phyloP scores from a whole-genome alignment of 2,888 invertebrate genomes.

The Drosophila fungiperda region DNA sequence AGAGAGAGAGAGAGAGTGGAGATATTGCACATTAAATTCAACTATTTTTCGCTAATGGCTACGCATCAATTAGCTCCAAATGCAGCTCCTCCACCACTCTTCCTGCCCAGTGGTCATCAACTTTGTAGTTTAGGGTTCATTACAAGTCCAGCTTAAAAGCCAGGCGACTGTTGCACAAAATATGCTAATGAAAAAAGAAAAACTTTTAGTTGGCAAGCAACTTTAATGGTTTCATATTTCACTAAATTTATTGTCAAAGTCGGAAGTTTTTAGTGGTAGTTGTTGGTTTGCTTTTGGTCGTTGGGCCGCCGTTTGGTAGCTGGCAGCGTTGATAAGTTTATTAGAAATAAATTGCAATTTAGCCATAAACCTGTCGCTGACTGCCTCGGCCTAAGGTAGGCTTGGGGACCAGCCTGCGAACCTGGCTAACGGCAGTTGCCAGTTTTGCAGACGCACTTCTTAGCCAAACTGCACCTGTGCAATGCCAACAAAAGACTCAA shows the following conservation, averaged over 20 bases:
- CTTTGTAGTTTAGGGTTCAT: conserved; percentile 74
- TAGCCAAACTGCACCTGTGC: conserved; percentile 55
- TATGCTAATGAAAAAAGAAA: conserved; percentile 71
- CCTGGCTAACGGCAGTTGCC: conserved; percentile 63
- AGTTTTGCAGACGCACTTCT: conserved; percentile 47
- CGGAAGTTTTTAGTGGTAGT: conserved; percentile 12
- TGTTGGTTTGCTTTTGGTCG: conserved; percentile 13
- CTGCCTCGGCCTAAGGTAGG: neutral
- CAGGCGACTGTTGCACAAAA: conserved; percentile 13
- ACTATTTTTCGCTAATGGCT: conserved; percentile 67
- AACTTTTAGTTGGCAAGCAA: conserved; percentile 58
- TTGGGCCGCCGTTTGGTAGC: conserved; percentile 62
- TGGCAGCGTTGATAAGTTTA: conserved; percentile 77
- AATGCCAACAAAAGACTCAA: conserved; percentile 20
- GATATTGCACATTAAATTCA: conserved; percentile 70
- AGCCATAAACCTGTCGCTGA: conserved; percentile 44
- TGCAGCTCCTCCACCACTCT: neutral
- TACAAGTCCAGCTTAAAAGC: conserved; percentile 41
- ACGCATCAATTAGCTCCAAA: conserved; percentile 59
- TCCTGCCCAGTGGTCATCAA: conserved; percentile 49
- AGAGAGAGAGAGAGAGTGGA: conserved; percentile 2
- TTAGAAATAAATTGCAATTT: conserved; percentile 82
- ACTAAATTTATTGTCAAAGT: conserved; percentile 70
- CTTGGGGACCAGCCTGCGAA: neutral
- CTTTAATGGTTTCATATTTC: conserved; percentile 80